Evolutionary conservation across 2,888 invertebrate species (phyloP).

Genomic region (Eilema sororculum): DNA sequence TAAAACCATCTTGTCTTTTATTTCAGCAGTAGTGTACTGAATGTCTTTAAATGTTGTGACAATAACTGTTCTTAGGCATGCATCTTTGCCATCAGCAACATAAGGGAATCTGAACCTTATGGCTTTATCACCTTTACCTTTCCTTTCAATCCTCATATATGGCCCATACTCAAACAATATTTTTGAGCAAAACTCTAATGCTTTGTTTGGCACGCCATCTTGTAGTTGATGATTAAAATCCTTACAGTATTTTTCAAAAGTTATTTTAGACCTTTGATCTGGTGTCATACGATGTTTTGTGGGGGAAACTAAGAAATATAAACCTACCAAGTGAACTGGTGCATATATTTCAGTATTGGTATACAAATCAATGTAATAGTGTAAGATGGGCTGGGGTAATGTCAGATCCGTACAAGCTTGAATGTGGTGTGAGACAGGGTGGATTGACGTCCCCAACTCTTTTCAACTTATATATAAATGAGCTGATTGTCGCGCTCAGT

Average conservation of each 20-base stretch:
- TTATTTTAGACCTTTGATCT: no score
- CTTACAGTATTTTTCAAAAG: not conserved
- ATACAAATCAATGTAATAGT: no score
- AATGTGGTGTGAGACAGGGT: no score
- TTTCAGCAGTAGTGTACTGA: not conserved
- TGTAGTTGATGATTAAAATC: not conserved
- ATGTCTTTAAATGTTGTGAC: not conserved
- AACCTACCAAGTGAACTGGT: no score
- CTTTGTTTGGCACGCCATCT: not conserved
- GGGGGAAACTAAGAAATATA: no score
- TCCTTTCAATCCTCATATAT: constrained; percentile 1
- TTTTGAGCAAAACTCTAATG: not conserved
- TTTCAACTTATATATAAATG: no score
- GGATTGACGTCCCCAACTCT: no score
- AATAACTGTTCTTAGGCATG: not conserved
- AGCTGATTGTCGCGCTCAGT: no score
- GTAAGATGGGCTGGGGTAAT: no score
- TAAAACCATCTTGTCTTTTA: not conserved
- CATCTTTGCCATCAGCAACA: not conserved
- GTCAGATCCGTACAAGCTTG: no score
- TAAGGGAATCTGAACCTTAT: not conserved
- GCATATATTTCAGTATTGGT: no score
- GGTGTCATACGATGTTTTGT: no score
- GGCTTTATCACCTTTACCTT: not conserved
- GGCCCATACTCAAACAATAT: constrained; percentile 9